Base-by-base conservation (phyloP, 2,113 vertebrate genomes). In the Thamnophis sirtalis region DNA sequence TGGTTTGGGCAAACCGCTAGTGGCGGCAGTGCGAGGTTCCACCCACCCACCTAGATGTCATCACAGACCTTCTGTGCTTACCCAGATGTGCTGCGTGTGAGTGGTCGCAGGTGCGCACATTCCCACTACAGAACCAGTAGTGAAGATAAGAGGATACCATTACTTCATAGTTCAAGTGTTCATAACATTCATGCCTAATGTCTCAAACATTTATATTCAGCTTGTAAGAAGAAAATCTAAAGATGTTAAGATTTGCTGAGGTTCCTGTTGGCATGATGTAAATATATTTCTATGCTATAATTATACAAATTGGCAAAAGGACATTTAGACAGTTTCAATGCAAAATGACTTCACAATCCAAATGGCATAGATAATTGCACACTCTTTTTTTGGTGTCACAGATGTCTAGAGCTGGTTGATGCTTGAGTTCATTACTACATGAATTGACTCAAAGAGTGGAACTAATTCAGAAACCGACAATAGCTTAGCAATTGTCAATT, bases 381-480 rank as follows among this genome's bases (percentile, higher is more conserved):
- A 87, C 43, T 33, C 24, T 86, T 10, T 73, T 8, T 24, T 3
- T n/a, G 33, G 6, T 58, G 1, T 91, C 21, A 68, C 51, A 89
- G 5, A 7, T 21, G 58, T 89, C 73, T 86, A 86, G 88, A 89
- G 28, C 22, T 91, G 90, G n/a, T 43, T 58, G 80, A 91, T 87
- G 15, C 63, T 19, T 4, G 86, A 53, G 11, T 90, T 88, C n/a
- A 90, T 26, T 93, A 53, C 2, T 88, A 19, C 19, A 91, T 89
- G 86, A 51, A 28, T 5, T 87, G 63, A 92, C 80, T 56, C n/a
- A 90, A 55, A 88, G 11, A 88, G 38, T 84, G 90, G 51, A 92
- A 93, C 63, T 89, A 90, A 91, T 87, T 93, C 86, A 48, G 24
- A 91, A 93, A 54, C 86, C 7, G 49, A 80, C 3, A 89, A 89